Percentiles rank a stretch among this genome's conserved stretches.
These are phyloP conservation scores for Eupithecia dodoneata DNA, from an alignment of 2,888 invertebrate species.

Conservation along the genomic window DNA sequence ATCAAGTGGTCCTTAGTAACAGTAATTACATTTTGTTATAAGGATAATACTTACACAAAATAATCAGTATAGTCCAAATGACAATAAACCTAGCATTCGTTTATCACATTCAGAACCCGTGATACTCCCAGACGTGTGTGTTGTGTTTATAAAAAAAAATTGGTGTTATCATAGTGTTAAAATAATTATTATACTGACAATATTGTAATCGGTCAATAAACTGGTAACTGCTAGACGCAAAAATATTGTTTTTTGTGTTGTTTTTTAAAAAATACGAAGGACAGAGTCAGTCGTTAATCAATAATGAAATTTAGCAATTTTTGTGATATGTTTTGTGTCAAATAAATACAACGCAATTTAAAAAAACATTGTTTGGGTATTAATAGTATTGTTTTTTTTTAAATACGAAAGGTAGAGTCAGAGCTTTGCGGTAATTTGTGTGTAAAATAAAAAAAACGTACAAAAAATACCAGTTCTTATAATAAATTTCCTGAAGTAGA, in stretches of 20 bases:
- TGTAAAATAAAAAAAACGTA: neutral
- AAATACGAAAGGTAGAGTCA: too few species aligned
- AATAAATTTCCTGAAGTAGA: neutral
- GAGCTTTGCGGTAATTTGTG: too few species aligned
- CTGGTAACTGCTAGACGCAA: neutral
- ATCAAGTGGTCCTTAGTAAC: conserved; percentile 2
- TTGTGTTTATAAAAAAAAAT: conserved; percentile 8
- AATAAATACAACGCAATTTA: neutral
- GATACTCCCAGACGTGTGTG: conserved; percentile 16
- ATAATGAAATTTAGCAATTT: neutral
- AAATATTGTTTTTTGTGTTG: neutral
- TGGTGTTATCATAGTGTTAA: neutral
- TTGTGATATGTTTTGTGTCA: neutral
- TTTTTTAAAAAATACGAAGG: neutral
- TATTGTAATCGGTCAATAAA: neutral
- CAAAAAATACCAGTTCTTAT: neutral
- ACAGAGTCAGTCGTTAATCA: neutral
- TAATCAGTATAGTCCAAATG: conserved; percentile 21
- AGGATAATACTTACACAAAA: conserved; percentile 24
- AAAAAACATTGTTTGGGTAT: too few species aligned
- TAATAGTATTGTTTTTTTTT: too few species aligned
- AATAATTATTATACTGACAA: neutral
- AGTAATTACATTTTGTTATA: neutral
- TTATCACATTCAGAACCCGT: conserved; percentile 24
- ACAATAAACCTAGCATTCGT: conserved; percentile 24